Conservation (phyloP, 2,797 vertebrate genomes). For the Lutjanus campechanus region DNA sequence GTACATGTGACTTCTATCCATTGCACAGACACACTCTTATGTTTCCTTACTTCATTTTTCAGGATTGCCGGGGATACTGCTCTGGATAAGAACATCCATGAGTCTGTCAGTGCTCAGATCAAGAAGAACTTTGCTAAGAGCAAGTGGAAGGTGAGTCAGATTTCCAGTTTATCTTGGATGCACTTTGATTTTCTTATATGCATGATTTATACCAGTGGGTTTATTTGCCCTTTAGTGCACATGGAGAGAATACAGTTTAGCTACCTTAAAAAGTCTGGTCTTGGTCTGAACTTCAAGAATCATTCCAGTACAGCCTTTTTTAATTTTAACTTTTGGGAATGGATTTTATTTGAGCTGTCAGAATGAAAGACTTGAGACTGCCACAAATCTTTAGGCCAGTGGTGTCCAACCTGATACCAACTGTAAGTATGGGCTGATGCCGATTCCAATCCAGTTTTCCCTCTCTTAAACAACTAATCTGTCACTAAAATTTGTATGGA, state of each 20-base stretch:
- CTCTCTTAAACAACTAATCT: no score
- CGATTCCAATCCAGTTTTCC: no score
- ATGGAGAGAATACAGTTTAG: neutral
- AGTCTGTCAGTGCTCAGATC: slow-evolving; percentile 98
- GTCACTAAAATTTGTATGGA: no score
- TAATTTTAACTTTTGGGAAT: neutral
- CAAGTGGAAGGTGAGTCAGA: slow-evolving; percentile 94
- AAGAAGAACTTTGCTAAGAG: slow-evolving; percentile 99
- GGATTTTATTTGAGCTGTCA: slow-evolving; percentile 13
- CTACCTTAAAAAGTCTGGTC: slow-evolving; percentile 7
- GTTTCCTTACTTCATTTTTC: slow-evolving; percentile 24
- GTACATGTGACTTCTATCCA: neutral
- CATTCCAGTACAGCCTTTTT: slow-evolving; percentile 5
- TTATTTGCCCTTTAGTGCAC: neutral
- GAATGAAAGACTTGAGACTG: neutral
- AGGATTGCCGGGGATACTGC: slow-evolving; percentile 98
- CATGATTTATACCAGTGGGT: neutral
- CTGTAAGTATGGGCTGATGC: no score
- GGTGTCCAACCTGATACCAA: neutral
- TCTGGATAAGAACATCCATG: slow-evolving; percentile 97
- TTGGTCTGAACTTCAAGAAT: slow-evolving; percentile 8
- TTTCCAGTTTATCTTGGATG: slow-evolving; percentile 18
- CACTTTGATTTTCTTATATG: neutral
- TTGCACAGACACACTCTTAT: neutral
- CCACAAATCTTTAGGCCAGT: neutral